Percentiles rank a stretch among this genome's conserved stretches.
Evolutionary conservation across 2,888 invertebrate genomes (phyloP).

Genomic region (Plebejus melissa): DNA sequence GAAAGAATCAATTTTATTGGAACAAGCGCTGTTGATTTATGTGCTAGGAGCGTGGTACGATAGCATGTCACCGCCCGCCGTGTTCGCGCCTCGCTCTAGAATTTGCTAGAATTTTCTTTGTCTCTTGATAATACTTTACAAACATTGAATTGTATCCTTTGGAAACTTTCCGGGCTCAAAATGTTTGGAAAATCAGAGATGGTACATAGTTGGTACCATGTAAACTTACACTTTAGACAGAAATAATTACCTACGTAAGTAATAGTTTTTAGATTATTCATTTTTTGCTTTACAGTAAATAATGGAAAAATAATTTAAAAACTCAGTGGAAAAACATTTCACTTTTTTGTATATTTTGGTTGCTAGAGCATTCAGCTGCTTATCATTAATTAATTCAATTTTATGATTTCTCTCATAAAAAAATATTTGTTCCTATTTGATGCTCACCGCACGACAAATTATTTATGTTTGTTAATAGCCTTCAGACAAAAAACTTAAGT

Average conservation of each 20-base stretch:
- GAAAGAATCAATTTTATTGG: slow-evolving; percentile 75
- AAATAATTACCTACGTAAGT: background rate
- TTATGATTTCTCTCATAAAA: background rate
- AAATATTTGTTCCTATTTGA: background rate
- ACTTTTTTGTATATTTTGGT: too few species aligned
- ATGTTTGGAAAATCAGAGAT: background rate
- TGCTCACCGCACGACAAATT: background rate
- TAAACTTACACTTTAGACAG: background rate
- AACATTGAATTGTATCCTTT: slow-evolving; percentile 23
- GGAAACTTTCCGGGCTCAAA: background rate
- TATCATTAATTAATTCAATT: background rate
- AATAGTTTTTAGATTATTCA: background rate
- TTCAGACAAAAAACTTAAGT: slow-evolving; percentile 10
- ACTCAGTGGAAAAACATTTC: too few species aligned
- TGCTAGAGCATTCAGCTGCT: background rate
- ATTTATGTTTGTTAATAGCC: background rate
- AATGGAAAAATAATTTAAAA: too few species aligned
- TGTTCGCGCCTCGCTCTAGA: slow-evolving; percentile 69
- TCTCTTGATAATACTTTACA: slow-evolving; percentile 32
- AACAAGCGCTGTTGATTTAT: slow-evolving; percentile 74
- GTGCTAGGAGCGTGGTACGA: slow-evolving; percentile 65
- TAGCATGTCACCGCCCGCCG: slow-evolving; percentile 64
- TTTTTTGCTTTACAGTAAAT: too few species aligned
- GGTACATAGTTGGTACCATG: background rate
- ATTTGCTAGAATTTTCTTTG: slow-evolving; percentile 68